phyloP scores from a whole-genome alignment of 2,888 invertebrate species.

The Heliconius ethilla region DNA sequence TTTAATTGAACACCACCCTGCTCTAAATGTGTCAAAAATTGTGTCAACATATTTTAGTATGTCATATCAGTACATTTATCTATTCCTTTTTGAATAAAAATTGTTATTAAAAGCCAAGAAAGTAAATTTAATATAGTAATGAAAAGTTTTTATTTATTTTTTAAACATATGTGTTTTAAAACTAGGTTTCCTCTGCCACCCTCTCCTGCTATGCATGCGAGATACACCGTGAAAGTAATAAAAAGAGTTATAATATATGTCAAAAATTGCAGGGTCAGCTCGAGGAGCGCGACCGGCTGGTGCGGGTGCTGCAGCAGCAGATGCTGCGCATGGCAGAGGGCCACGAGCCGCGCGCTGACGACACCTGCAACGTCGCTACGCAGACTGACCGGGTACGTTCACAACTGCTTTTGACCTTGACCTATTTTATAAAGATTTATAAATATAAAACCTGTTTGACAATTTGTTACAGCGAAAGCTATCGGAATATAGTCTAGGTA shows the following conservation, averaged over 20 bases:
- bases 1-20: constrained; percentile 29
- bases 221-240: too few relatives aligned
- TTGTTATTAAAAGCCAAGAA: too few relatives aligned
- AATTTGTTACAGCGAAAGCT: not conserved
- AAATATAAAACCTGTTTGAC: not conserved
- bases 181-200: too few relatives aligned
- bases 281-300: constrained; percentile 92
- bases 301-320: constrained; percentile 89
- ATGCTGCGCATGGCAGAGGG: constrained; percentile 83
- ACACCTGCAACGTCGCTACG: constrained; percentile 90
- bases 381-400: constrained; percentile 91
- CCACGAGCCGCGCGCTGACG: constrained; percentile 76
- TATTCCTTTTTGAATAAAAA: too few relatives aligned
- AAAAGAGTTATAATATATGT: not conserved
- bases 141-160: too few relatives aligned
- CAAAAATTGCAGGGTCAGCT: constrained; percentile 84
- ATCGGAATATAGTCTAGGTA: not conserved
- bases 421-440: not conserved
- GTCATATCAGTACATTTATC: not conserved
- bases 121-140: too few relatives aligned
- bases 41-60: not conserved
- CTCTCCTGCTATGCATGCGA: too few relatives aligned
- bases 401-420: not conserved
- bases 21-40: not conserved
- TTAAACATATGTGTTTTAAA: too few relatives aligned